Percentiles rank a stretch among this genome's conserved stretches.
Conservation (phyloP, 64 coral and sea anemone genomes). For the Cladopsammia gracilis region DNA sequence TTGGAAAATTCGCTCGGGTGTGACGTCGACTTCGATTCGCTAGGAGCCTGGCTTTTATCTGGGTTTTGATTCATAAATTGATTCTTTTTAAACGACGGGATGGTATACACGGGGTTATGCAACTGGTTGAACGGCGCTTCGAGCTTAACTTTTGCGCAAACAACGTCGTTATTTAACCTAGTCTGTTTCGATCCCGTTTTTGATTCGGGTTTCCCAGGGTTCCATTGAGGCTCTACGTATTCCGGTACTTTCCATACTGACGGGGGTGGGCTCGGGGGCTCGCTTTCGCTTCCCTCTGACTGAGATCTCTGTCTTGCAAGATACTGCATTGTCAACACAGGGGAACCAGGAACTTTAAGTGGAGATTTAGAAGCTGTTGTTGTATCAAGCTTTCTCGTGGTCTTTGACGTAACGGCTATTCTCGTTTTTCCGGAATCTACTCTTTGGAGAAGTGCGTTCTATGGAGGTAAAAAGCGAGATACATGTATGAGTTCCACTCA, state of each 20-base stretch:
- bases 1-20: conserved; percentile 47
- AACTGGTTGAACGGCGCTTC: conserved; percentile 96
- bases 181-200: conserved; percentile 40
- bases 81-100: conserved; percentile 87
- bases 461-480: neutral
- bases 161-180: conserved; percentile 92
- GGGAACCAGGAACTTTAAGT: conserved; percentile 42
- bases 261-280: conserved; percentile 88
- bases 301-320: conserved; percentile 79
- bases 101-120: conserved; percentile 84
- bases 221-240: conserved; percentile 97
- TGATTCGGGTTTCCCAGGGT: conserved; percentile 77
- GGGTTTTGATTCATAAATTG: conserved; percentile 96
- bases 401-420: conserved; percentile 51
- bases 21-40: conserved; percentile 11
- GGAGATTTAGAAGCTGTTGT: conserved; percentile 35
- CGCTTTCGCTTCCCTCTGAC: conserved; percentile 80
- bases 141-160: conserved; percentile 81
- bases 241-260: conserved; percentile 99
- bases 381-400: conserved; percentile 64
- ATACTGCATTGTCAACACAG: conserved; percentile 48
- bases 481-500: neutral
- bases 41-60: neutral
- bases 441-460: conserved; percentile 46
- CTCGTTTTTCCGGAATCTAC: conserved; percentile 26